Base-by-base conservation (phyloP, 2,113 vertebrate species). In the Chrysemys picta region DNA sequence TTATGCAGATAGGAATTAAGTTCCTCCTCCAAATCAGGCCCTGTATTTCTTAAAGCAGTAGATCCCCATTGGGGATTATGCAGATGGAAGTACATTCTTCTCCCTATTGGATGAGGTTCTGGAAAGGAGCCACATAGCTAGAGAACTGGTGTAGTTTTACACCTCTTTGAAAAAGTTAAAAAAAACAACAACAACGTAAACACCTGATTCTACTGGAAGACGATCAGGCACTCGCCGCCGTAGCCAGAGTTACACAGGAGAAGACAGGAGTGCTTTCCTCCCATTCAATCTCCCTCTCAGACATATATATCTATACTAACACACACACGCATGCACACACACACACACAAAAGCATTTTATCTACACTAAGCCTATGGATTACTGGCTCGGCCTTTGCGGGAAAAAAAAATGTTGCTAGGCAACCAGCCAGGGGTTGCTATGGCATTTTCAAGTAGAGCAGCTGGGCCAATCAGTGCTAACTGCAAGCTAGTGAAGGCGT, bases 391-490 rank as follows among this genome's bases (percentile, higher is more conserved):
- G 98, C 98, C 99, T 98, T 97, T 96, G 88, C 59, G 93, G 42
- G 78, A 87, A 89, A 98, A 50, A 98, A 98, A 98, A 97, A 96
- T 97, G 99, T 99, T 99, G 98, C 99, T 99, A 99, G 98, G 99
- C 99, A 98, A 99, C 99, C 98, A 98, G 99, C 99, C 98, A 99
- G 98, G 98, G 99, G 99, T 99, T 99, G 99, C 99, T 99, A 99
- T 99, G 99, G 99, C 98, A 99, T 99, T 98, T 99, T 98, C 97
- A 98, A 99, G 99, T 98, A 97, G 98, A 98, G 99, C 98, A 98
- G 99, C 99, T 98, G 99, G 99, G 99, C 99, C 99, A 99, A 99
- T 99, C 99, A 98, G 98, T 95, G 99, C 98, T 98, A 98, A 98
- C 98, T 97, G 97, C 96, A 94, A 98, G 99, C 98, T 98, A 98